phyloP scores from a whole-genome alignment of 2,888 invertebrate genomes.

The Ametastegia equiseti region DNA sequence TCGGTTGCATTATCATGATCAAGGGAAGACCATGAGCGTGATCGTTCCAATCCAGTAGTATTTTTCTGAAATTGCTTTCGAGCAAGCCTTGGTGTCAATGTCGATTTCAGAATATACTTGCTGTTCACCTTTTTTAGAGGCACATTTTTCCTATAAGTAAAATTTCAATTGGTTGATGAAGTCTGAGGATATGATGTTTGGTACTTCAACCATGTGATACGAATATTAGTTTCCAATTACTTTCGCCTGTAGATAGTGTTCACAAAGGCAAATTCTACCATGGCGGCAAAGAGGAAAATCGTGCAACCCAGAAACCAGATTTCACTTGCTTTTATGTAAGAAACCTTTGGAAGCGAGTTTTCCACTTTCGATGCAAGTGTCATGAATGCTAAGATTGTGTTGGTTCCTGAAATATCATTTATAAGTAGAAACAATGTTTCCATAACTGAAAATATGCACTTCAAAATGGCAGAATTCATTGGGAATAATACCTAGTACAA shows the following conservation, averaged over 20 bases:
- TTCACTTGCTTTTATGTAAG: slow-evolving; percentile 93
- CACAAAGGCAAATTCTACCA: slow-evolving; percentile 93
- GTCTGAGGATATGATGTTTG: neutral
- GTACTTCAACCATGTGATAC: neutral
- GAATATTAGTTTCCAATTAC: slow-evolving; percentile 76
- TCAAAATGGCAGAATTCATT: neutral
- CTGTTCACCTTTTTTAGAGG: slow-evolving; percentile 87
- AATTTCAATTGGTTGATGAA: slow-evolving; percentile 30
- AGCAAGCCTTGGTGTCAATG: slow-evolving; percentile 87
- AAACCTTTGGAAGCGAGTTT: slow-evolving; percentile 91
- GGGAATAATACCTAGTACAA: slow-evolving; percentile 82
- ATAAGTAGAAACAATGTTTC: neutral
- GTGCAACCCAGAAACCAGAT: slow-evolving; percentile 93
- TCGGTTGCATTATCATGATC: slow-evolving; percentile 79
- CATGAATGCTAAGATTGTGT: slow-evolving; percentile 92
- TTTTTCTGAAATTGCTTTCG: slow-evolving; percentile 84
- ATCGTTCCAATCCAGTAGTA: slow-evolving; percentile 81
- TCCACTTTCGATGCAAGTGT: slow-evolving; percentile 91
- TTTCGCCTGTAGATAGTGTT: slow-evolving; percentile 92
- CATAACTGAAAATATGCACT: neutral
- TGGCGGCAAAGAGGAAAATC: slow-evolving; percentile 89
- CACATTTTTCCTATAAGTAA: slow-evolving; percentile 81
- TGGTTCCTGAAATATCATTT: slow-evolving; percentile 81
- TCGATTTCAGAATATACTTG: slow-evolving; percentile 90
- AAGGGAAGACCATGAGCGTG: slow-evolving; percentile 86